A percentile compares a stretch with the other conserved stretches of the same genome.
Conservation (phyloP, 2,888 invertebrate species). For the Oligia strigilis region DNA sequence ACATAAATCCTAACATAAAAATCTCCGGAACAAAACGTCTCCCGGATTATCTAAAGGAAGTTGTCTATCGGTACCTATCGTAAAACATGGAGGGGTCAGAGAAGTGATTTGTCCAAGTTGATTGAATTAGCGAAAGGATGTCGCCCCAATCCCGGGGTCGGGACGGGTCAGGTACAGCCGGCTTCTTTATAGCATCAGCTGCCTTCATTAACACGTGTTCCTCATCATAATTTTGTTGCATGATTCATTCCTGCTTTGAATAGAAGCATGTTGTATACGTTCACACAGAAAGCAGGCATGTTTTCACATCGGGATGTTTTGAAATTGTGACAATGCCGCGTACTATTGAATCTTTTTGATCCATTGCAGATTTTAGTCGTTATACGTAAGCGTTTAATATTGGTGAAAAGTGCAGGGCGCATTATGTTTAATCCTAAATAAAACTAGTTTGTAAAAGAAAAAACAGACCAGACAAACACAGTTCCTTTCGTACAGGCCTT, state of each 20-base stretch:
- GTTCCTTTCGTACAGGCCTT: neutral
- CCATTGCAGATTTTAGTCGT: neutral
- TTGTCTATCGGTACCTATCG: conserved; percentile 51
- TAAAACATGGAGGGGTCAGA: conserved; percentile 62
- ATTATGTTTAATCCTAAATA: neutral
- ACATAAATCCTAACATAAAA: neutral
- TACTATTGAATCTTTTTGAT: conserved; percentile 14
- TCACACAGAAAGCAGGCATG: conserved; percentile 28
- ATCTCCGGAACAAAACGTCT: conserved; percentile 26
- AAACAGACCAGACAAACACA: conserved; percentile 1
- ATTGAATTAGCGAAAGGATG: conserved; percentile 86
- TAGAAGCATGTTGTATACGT: conserved; percentile 12
- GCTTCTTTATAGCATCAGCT: conserved; percentile 79
- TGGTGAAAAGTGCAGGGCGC: neutral
- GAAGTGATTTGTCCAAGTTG: conserved; percentile 74
- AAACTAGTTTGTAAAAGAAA: neutral
- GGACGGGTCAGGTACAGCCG: conserved; percentile 77
- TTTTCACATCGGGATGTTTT: conserved; percentile 23
- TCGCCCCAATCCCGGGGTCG: conserved; percentile 70
- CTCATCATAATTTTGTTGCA: conserved; percentile 61
- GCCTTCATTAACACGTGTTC: conserved; percentile 77
- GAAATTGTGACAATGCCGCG: conserved; percentile 22
- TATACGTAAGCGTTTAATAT: conserved; percentile 8
- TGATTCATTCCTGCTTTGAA: conserved; percentile 72
- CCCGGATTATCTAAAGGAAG: conserved; percentile 66